Evolutionary conservation across 2,113 vertebrate genomes (phyloP).

Genomic region (Xiphophorus maculatus): DNA sequence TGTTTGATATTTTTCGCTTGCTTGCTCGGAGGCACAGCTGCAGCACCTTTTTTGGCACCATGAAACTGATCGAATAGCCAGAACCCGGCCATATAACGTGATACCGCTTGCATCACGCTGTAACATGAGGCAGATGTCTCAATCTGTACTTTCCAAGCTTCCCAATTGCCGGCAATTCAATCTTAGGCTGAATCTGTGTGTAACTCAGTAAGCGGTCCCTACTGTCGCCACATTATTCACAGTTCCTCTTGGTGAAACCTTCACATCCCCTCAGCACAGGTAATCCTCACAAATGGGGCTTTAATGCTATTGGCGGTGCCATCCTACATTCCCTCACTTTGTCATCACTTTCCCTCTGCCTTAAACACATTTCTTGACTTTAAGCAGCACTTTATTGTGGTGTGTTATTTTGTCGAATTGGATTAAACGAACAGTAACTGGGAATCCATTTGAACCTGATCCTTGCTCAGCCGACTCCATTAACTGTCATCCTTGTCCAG

Average conservation of each 20-base stretch:
- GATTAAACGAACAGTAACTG: conserved; percentile 78
- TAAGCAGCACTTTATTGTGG: conserved; percentile 86
- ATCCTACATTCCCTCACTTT: conserved; percentile 76
- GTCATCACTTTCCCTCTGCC: conserved; percentile 74
- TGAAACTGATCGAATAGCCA: conserved; percentile 55
- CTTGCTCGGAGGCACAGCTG: conserved; percentile 17
- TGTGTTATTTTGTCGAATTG: conserved; percentile 81
- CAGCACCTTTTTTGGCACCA: conserved; percentile 18
- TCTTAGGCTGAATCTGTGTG: conserved; percentile 64
- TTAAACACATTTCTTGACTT: conserved; percentile 78
- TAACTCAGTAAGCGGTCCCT: conserved; percentile 75
- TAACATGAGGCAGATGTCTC: conserved; percentile 74
- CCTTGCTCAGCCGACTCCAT: conserved; percentile 76
- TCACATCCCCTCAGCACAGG: conserved; percentile 61
- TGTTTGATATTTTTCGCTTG: conserved; percentile 12
- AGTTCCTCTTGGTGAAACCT: conserved; percentile 66
- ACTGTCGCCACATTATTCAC: conserved; percentile 75
- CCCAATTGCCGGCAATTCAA: conserved; percentile 69
- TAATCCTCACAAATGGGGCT: conserved; percentile 80
- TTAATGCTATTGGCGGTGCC: conserved; percentile 78
- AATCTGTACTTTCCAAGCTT: conserved; percentile 65
- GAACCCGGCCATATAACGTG: conserved; percentile 61
- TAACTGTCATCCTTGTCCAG: conserved; percentile 78
- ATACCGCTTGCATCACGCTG: conserved; percentile 57
- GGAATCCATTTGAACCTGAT: conserved; percentile 82